These are phyloP conservation scores for Heteromurus nitidus DNA, from an alignment of 2,888 invertebrate species.

Conservation along the genomic window DNA sequence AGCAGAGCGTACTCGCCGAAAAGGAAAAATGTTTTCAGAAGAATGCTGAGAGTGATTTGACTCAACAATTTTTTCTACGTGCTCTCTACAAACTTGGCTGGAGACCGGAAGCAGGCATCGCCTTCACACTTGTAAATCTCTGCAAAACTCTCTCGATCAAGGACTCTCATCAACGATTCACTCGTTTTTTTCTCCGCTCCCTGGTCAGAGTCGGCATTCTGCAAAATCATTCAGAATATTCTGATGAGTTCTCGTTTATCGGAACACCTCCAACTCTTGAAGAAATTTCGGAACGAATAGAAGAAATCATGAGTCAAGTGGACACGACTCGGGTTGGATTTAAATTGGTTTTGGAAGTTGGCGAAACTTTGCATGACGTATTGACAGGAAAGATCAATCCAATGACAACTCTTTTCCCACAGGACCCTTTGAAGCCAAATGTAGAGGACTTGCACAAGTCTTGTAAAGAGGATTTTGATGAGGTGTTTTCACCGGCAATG, in stretches of 20 bases:
- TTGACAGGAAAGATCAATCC: conserved; percentile 13
- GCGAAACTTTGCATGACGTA: conserved; percentile 5
- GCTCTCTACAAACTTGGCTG: conserved; percentile 47
- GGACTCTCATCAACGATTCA: not conserved
- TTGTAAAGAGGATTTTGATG: conserved; percentile 26
- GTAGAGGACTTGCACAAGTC: conserved; percentile 2
- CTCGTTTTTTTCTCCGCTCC: conserved; percentile 21
- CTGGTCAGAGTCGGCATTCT: conserved; percentile 12
- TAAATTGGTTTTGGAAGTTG: conserved; percentile 21
- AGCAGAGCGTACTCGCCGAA: too few relatives aligned
- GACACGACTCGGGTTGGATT: conserved; percentile 28
- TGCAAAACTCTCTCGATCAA: not conserved
- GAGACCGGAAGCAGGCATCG: conserved; percentile 9
- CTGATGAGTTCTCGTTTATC: too few relatives aligned
- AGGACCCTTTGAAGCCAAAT: conserved; percentile 24
- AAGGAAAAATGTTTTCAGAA: too few relatives aligned
- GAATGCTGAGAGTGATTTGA: conserved; percentile 13
- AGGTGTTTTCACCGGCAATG: not conserved
- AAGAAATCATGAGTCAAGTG: not conserved
- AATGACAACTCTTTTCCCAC: conserved; percentile 22
- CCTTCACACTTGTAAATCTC: not conserved
- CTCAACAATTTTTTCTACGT: conserved; percentile 19
- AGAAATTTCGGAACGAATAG: too few relatives aligned
- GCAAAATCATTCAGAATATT: not conserved
- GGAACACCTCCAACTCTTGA: too few relatives aligned